A percentile compares a stretch with the other conserved stretches of the same genome.
These are phyloP conservation scores for Orthonyx spaldingii DNA, from an alignment of 2,113 vertebrate genomes.

Conservation along the genomic window DNA sequence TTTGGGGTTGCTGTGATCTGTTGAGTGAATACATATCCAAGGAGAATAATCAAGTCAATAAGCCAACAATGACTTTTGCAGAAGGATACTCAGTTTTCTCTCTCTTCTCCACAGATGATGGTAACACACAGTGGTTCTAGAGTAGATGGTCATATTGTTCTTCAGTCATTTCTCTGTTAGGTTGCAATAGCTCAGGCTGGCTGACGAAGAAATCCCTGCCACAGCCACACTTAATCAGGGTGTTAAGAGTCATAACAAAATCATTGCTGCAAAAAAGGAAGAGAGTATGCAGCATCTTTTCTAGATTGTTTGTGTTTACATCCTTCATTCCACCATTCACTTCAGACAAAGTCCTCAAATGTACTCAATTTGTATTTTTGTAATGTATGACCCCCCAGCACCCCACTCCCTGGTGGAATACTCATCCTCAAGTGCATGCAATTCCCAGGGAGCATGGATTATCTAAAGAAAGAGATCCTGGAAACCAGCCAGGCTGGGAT, in stretches of 20 bases:
- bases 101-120: background rate
- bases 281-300: background rate
- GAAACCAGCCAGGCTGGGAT: background rate
- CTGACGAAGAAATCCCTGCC: background rate
- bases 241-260: background rate
- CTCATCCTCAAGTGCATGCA: background rate
- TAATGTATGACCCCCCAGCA: background rate
- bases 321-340: background rate
- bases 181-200: background rate
- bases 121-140: background rate
- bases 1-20: slow-evolving; percentile 54
- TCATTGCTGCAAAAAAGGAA: background rate
- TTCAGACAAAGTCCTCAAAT: background rate
- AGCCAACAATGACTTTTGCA: background rate
- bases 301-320: background rate
- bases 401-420: background rate
- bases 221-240: background rate
- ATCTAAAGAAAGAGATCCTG: background rate
- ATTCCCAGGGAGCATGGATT: background rate
- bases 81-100: background rate
- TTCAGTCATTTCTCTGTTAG: background rate
- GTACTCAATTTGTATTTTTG: background rate
- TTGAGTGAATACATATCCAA: slow-evolving; percentile 52
- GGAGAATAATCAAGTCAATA: slow-evolving; percentile 50
- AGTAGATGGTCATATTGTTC: background rate